Base-by-base conservation (phyloP, 2,797 vertebrate species). In the Gallinago nigripennis region DNA sequence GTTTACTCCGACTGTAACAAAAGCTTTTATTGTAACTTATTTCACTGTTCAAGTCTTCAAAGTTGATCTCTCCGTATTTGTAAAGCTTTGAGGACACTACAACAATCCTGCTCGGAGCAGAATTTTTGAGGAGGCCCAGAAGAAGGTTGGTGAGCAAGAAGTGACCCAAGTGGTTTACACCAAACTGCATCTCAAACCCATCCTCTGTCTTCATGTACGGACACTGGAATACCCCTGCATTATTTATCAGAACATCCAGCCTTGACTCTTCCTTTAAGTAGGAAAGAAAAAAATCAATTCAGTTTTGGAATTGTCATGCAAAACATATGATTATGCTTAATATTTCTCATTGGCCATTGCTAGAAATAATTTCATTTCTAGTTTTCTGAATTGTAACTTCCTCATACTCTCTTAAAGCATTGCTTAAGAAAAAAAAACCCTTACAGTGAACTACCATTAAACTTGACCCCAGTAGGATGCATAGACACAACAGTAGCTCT, bases 101-200 rank as follows among this genome's bases (percentile, higher is more conserved):
- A 51, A 99, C 97, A 31, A 99, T 93, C 61, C 99, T 98, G 96
- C 99, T 99, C 3, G 99, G 99, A 30, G 99, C 97, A 9, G 99
- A 99, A 58, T 94, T 96, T 98, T 99, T 99, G 85, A 99, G 98
- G 24, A 98, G 98, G 93, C 99, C 98, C 69, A 99, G 97, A 83
- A 99, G 98, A 82, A 99, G 98, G 89, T 98, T 97, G 58, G 99
- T 99, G 94, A 99, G 98, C 61, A 99, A 98, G 97, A 99, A 99
- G 97, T 99, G 99, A n/a, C 99, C 99, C 71, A 99, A 97, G 87
- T 99, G 99, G 93, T 99, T 99, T 84, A 99, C 99, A 3, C 98
- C 99, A 5, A 99, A 98, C 75, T 99, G 99, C 99, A 99, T 99
- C 97, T 99, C 99, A 95, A 99, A 99, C 8, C 99, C 99, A 20